These are phyloP conservation scores for Camponotus fellah DNA, from an alignment of 2,888 invertebrate species.

Conservation along the genomic window DNA sequence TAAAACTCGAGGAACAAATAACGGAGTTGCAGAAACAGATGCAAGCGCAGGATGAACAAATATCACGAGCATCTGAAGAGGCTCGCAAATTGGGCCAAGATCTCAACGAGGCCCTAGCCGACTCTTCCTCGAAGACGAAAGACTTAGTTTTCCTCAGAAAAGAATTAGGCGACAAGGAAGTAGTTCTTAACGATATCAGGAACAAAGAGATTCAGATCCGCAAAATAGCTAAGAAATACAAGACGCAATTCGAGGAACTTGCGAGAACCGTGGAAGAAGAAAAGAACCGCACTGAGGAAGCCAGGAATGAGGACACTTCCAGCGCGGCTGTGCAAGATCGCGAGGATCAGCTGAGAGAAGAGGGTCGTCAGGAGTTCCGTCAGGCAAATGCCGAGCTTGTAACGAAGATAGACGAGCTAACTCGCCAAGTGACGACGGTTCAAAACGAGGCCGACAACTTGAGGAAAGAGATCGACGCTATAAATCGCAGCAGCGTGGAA, in stretches of 20 bases:
- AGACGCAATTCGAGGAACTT: slow-evolving; percentile 93
- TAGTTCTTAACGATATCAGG: slow-evolving; percentile 89
- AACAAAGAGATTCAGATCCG: slow-evolving; percentile 92
- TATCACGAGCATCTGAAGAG: slow-evolving; percentile 87
- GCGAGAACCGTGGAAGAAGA: slow-evolving; percentile 90
- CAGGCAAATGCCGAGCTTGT: slow-evolving; percentile 78
- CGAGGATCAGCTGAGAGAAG: slow-evolving; percentile 86
- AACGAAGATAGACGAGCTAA: slow-evolving; percentile 83
- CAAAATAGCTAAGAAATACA: slow-evolving; percentile 97
- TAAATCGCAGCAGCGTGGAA: slow-evolving; percentile 87
- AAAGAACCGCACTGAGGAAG: slow-evolving; percentile 88
- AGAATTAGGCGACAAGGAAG: slow-evolving; percentile 90
- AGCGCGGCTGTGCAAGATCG: slow-evolving; percentile 79
- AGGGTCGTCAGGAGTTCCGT: slow-evolving; percentile 86
- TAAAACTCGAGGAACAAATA: slow-evolving; percentile 90
- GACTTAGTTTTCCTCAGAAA: slow-evolving; percentile 89
- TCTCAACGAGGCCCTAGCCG: slow-evolving; percentile 88
- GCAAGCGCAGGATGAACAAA: slow-evolving; percentile 82
- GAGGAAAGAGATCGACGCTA: slow-evolving; percentile 89
- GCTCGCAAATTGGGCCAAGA: slow-evolving; percentile 90
- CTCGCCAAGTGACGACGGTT: slow-evolving; percentile 85
- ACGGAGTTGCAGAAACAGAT: slow-evolving; percentile 88
- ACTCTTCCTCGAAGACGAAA: slow-evolving; percentile 88
- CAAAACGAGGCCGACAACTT: slow-evolving; percentile 89
- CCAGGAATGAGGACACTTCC: slow-evolving; percentile 86